These are phyloP conservation scores for Calameuta filiformis DNA, from an alignment of 2,888 invertebrate genomes.

Conservation along the genomic window DNA sequence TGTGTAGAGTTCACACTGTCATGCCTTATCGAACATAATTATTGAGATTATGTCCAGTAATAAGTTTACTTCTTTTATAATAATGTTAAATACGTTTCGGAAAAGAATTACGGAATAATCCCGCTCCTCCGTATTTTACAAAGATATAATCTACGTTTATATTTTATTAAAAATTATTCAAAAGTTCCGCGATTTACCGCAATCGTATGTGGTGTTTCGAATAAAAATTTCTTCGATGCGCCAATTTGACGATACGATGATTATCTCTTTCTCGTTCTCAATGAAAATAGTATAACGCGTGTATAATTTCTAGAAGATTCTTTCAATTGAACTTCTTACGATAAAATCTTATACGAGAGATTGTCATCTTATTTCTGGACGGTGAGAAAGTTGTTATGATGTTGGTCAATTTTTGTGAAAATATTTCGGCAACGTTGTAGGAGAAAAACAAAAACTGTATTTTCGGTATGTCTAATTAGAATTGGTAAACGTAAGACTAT, in stretches of 20 bases:
- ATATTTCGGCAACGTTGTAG: conserved; percentile 13
- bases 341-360: background rate
- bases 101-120: background rate
- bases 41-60: conserved; percentile 27
- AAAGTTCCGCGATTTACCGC: background rate
- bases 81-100: background rate
- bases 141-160: background rate
- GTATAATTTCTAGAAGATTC: background rate
- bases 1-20: conserved; percentile 33
- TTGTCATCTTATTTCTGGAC: conserved; percentile 9
- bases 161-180: background rate
- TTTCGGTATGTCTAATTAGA: conserved; percentile 31
- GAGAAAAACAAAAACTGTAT: conserved; percentile 26
- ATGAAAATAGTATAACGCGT: background rate
- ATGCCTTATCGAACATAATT: conserved; percentile 39
- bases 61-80: background rate
- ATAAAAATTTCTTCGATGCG: background rate
- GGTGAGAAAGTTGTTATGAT: conserved; percentile 4
- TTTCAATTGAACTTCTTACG: background rate
- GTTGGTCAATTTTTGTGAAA: conserved; percentile 10
- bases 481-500: conserved; percentile 11
- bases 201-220: background rate
- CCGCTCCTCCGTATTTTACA: background rate
- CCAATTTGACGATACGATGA: background rate
- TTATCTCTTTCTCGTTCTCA: background rate